These are phyloP conservation scores for Catocala sponsa DNA, from an alignment of 2,888 invertebrate genomes.

Conservation along the genomic window DNA sequence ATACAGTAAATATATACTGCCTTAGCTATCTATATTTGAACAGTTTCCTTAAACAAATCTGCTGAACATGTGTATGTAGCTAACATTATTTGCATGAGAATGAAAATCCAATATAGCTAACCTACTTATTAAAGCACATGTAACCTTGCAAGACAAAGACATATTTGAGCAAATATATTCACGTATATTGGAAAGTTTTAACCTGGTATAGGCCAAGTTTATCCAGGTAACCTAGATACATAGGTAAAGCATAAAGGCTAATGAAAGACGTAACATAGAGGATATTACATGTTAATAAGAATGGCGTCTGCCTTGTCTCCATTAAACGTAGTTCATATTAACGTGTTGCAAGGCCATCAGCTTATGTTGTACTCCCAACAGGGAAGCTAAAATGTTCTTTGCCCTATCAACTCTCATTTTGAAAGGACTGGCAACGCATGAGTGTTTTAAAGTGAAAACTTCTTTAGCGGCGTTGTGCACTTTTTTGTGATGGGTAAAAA, in stretches of 20 bases:
- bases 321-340: no score
- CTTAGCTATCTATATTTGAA: conserved; percentile 46
- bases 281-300: no score
- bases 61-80: conserved; percentile 20
- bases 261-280: no score
- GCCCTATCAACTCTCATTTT: no score
- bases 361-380: no score
- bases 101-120: conserved; percentile 47
- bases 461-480: no score
- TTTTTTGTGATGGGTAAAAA: no score
- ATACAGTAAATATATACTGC: conserved; percentile 22
- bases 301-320: no score
- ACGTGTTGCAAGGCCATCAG: no score
- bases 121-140: conserved; percentile 42
- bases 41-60: conserved; percentile 45
- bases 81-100: conserved; percentile 43
- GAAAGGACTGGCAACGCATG: no score
- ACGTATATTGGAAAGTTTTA: conserved; percentile 11
- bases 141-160: conserved; percentile 25
- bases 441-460: no score
- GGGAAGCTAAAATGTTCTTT: no score
- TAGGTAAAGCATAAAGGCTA: not conserved
- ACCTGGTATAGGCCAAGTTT: conserved; percentile 2
- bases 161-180: conserved; percentile 13
- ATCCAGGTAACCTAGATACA: conserved; percentile 6